These are phyloP conservation scores for Sinella curviseta DNA, from an alignment of 1,140 invertebrate species.

Conservation along the genomic window DNA sequence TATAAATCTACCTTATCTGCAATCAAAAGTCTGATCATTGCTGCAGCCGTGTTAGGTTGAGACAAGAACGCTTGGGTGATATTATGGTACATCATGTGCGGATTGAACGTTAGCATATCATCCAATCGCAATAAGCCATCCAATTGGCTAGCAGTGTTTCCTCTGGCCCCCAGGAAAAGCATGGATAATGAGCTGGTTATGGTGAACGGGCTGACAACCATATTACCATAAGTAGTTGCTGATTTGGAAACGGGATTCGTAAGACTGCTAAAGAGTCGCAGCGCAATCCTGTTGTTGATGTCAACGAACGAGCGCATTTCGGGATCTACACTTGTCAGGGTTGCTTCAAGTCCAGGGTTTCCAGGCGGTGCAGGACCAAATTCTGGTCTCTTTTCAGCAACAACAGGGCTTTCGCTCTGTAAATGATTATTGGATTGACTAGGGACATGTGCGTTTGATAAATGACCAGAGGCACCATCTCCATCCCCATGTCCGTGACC, in stretches of 20 bases:
- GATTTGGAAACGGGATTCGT: slow-evolving; percentile 68
- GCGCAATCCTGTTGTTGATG: slow-evolving; percentile 79
- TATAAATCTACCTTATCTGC: slow-evolving; percentile 45
- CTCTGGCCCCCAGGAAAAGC: slow-evolving; percentile 82
- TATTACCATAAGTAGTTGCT: slow-evolving; percentile 67
- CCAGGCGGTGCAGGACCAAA: slow-evolving; percentile 43
- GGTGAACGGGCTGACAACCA: slow-evolving; percentile 81
- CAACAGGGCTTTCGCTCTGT: neutral
- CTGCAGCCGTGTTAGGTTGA: slow-evolving; percentile 48
- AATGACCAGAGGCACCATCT: neutral
- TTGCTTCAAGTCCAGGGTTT: slow-evolving; percentile 64
- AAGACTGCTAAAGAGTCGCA: slow-evolving; percentile 61
- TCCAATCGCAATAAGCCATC: slow-evolving; percentile 80
- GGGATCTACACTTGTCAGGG: slow-evolving; percentile 66
- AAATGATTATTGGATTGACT: neutral
- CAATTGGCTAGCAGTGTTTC: slow-evolving; percentile 84
- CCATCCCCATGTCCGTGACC: neutral
- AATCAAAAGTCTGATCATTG: slow-evolving; percentile 45
- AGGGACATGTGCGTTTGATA: neutral
- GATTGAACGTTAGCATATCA: slow-evolving; percentile 84
- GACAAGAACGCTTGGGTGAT: slow-evolving; percentile 67
- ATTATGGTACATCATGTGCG: slow-evolving; percentile 79
- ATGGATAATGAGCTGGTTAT: slow-evolving; percentile 80
- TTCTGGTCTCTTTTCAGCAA: slow-evolving; percentile 38
- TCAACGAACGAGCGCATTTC: slow-evolving; percentile 70